A percentile compares a stretch with the other conserved stretches of the same genome.
phyloP scores from a whole-genome alignment of 2,888 invertebrate species.

The Lithosia quadra region DNA sequence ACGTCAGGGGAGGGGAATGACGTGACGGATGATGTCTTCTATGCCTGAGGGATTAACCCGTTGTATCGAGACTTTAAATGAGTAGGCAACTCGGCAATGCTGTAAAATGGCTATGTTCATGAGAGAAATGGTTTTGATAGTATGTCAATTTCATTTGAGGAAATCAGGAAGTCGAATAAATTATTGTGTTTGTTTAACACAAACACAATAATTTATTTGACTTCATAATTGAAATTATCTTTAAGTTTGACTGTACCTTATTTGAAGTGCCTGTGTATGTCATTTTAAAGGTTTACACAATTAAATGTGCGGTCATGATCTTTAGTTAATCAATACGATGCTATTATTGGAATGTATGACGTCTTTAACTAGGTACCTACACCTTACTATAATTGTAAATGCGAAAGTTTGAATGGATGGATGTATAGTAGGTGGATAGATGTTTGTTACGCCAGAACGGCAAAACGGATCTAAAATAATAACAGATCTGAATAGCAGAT shows the following conservation, averaged over 20 bases:
- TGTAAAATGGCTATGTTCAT: neutral
- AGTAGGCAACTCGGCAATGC: slow-evolving; percentile 2
- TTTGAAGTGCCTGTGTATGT: neutral
- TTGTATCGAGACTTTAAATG: slow-evolving; percentile 9
- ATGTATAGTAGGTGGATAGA: too few species aligned
- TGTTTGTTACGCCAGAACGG: neutral
- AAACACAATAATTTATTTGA: too few species aligned
- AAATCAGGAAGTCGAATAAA: too few species aligned
- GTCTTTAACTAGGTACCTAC: neutral
- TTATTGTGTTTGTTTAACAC: too few species aligned
- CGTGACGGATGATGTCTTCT: slow-evolving; percentile 11
- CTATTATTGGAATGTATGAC: too few species aligned
- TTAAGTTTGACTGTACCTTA: too few species aligned
- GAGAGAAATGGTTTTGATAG: too few species aligned
- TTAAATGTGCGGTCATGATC: neutral
- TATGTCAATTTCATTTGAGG: too few species aligned
- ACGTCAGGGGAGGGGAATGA: slow-evolving; percentile 1
- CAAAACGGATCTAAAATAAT: neutral
- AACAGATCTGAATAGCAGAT: neutral
- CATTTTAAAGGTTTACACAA: neutral
- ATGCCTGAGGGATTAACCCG: slow-evolving; percentile 11
- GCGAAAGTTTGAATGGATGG: neutral
- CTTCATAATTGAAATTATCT: too few species aligned
- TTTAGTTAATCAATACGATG: too few species aligned
- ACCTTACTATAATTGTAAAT: neutral